Conservation (phyloP, 1,140 invertebrate genomes). For the Platyscapa corneri region DNA sequence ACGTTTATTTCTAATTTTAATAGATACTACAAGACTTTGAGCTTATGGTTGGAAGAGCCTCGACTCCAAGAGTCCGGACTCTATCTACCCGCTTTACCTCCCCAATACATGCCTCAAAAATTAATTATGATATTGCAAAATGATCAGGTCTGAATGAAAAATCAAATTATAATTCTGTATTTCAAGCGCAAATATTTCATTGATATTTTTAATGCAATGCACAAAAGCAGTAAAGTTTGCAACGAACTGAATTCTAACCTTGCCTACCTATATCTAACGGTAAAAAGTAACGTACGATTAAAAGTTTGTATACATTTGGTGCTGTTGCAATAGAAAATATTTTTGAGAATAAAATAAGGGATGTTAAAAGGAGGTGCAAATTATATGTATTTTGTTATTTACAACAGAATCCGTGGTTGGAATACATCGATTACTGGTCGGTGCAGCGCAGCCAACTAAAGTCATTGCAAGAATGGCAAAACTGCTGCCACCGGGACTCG, state of each 20-base stretch:
- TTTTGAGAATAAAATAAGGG: no score
- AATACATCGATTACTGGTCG: constrained; percentile 79
- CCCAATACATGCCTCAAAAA: constrained; percentile 80
- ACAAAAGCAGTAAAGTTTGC: no score
- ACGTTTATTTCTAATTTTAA: constrained; percentile 17
- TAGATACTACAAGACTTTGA: constrained; percentile 80
- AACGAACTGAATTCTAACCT: no score
- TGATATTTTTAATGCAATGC: no score
- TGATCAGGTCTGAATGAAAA: constrained; percentile 65
- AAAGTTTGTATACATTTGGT: no score
- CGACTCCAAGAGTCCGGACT: constrained; percentile 81
- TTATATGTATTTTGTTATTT: not conserved
- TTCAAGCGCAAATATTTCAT: no score
- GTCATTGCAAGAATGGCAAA: constrained; percentile 73
- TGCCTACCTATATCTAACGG: no score
- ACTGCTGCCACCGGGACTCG: constrained; percentile 54
- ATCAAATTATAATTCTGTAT: no score
- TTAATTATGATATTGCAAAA: constrained; percentile 75
- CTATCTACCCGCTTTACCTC: constrained; percentile 83
- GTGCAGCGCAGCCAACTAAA: constrained; percentile 75
- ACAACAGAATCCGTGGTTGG: constrained; percentile 78
- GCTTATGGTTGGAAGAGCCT: constrained; percentile 87
- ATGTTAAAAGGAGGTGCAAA: no score
- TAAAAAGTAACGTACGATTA: no score
- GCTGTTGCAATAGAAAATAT: no score